A percentile compares a stretch with the other conserved stretches of the same genome.
phyloP scores from a whole-genome alignment of 2,888 invertebrate genomes.

The Drosophila imparisetae region DNA sequence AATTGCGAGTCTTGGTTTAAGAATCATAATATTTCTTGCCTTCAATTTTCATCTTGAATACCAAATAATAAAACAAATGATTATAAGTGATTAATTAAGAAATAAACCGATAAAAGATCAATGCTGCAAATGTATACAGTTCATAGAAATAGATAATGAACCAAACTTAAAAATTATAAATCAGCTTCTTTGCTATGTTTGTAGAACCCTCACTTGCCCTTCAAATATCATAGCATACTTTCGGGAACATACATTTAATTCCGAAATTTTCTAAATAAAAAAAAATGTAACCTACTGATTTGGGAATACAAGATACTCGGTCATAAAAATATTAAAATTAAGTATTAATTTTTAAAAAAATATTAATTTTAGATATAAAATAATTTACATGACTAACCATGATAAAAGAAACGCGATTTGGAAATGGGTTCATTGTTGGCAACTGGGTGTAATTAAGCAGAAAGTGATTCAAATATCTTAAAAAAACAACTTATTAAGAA shows the following conservation, averaged over 20 bases:
- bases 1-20: neutral
- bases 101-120: neutral
- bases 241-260: neutral
- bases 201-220: neutral
- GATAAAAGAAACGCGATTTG: neutral
- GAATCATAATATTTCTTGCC: neutral
- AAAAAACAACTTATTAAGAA: neutral
- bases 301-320: neutral
- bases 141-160: neutral
- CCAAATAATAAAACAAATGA: neutral
- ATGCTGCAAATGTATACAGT: neutral
- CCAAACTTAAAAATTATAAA: neutral
- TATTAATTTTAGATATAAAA: neutral
- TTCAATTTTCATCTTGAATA: neutral
- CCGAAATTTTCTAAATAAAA: neutral
- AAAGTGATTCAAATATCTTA: neutral
- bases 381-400: neutral
- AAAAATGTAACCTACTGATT: neutral
- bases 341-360: neutral
- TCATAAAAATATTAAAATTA: neutral
- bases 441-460: neutral
- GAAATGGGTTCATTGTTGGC: neutral
- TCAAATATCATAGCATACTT: constrained; percentile 3
- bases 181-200: neutral
- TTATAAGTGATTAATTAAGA: neutral